Percentiles rank a stretch among this genome's conserved stretches.
These are phyloP conservation scores for Pegoplata infirma DNA, from an alignment of 2,888 invertebrate species.

Conservation along the genomic window DNA sequence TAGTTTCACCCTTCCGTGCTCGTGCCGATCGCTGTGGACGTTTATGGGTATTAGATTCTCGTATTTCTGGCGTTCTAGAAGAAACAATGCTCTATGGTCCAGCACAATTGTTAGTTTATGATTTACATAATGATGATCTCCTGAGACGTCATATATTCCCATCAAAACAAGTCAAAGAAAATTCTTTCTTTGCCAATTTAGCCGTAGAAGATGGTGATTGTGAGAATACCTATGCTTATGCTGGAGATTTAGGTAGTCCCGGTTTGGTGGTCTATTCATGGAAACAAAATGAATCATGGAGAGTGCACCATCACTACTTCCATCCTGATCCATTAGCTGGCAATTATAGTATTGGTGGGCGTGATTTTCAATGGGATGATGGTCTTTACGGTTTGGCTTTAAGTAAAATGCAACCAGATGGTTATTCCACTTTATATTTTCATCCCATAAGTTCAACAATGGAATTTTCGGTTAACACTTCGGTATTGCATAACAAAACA, in stretches of 20 bases:
- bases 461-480: slow-evolving; percentile 87
- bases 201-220: slow-evolving; percentile 88
- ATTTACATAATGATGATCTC: slow-evolving; percentile 84
- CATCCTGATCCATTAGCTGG: slow-evolving; percentile 86
- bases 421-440: slow-evolving; percentile 86
- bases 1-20: slow-evolving; percentile 86
- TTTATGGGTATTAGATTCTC: slow-evolving; percentile 89
- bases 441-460: slow-evolving; percentile 88
- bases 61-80: slow-evolving; percentile 82
- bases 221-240: slow-evolving; percentile 85
- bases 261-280: slow-evolving; percentile 88
- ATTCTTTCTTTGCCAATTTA: slow-evolving; percentile 87
- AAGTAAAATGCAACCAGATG: slow-evolving; percentile 82
- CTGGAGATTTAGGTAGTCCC: slow-evolving; percentile 84
- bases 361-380: slow-evolving; percentile 87
- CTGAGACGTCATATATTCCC: slow-evolving; percentile 84
- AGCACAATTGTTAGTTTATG: slow-evolving; percentile 85
- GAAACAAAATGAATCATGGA: slow-evolving; percentile 85
- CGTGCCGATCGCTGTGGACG: slow-evolving; percentile 87
- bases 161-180: slow-evolving; percentile 82
- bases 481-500: slow-evolving; percentile 82
- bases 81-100: slow-evolving; percentile 79
- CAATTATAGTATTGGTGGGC: slow-evolving; percentile 85
- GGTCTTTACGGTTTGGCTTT: slow-evolving; percentile 87
- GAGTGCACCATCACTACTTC: slow-evolving; percentile 85